Conservation (phyloP, 1,140 invertebrate species). For the Drosophila jambulina region DNA sequence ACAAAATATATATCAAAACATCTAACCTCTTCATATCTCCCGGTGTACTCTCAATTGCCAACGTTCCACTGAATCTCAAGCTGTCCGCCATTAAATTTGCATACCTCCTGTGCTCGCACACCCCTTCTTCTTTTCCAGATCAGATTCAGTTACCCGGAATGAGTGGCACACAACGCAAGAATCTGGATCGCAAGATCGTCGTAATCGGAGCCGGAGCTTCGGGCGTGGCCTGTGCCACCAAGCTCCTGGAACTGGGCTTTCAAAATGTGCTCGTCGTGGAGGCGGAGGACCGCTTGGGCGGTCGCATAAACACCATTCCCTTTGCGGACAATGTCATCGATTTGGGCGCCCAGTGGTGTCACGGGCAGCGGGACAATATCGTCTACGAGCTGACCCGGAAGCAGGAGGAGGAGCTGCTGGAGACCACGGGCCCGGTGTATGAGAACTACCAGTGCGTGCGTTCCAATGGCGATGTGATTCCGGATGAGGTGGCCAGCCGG, state of each 20-base stretch:
- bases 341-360: constrained; percentile 92
- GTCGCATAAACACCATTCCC: constrained; percentile 88
- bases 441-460: constrained; percentile 83
- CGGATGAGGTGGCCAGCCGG: constrained; percentile 68
- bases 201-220: constrained; percentile 88
- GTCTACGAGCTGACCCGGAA: constrained; percentile 89
- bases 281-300: constrained; percentile 90
- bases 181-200: constrained; percentile 84
- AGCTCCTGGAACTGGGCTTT: constrained; percentile 86
- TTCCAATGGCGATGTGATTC: constrained; percentile 82
- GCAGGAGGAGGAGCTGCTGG: constrained; percentile 86
- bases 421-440: constrained; percentile 75
- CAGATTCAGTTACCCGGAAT: constrained; percentile 54
- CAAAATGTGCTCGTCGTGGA: constrained; percentile 88
- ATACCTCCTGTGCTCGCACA: constrained; percentile 11
- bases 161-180: constrained; percentile 57
- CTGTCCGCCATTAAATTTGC: constrained; percentile 23
- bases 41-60: constrained; percentile 14
- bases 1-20: background rate
- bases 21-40: background rate
- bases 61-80: constrained; percentile 2
- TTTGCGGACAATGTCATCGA: constrained; percentile 90
- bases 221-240: constrained; percentile 87
- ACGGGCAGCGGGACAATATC: constrained; percentile 91
- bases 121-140: background rate